phyloP scores from a whole-genome alignment of 2,113 vertebrate genomes.

The Menidia beryllina region DNA sequence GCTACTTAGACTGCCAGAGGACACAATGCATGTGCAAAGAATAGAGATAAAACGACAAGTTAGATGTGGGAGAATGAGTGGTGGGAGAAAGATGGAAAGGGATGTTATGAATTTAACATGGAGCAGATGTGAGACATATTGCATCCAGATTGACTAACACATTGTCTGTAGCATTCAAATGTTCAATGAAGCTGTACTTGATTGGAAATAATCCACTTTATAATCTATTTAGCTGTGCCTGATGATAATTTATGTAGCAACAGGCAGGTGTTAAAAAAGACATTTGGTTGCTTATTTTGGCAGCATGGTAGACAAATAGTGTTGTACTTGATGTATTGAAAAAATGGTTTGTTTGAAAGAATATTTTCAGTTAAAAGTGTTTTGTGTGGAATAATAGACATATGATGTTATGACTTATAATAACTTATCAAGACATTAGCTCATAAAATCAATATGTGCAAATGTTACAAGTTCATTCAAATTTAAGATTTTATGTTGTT shows the following conservation, averaged over 20 bases:
- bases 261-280: neutral
- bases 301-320: neutral
- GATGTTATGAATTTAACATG: constrained; percentile 55
- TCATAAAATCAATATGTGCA: neutral
- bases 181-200: constrained; percentile 29
- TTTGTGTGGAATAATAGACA: no score
- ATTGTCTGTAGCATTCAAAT: constrained; percentile 24
- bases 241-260: neutral
- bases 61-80: constrained; percentile 46
- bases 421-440: no score
- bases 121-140: constrained; percentile 55
- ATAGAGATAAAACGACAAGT: constrained; percentile 63
- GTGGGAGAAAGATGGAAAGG: constrained; percentile 20
- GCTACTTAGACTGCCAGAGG: constrained; percentile 76
- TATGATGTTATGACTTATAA: no score
- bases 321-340: no score
- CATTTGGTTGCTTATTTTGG: constrained; percentile 7
- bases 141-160: constrained; percentile 18
- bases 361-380: no score
- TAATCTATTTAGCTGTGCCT: constrained; percentile 11
- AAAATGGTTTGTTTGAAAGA: no score
- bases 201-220: constrained; percentile 15
- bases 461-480: neutral
- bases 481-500: neutral
- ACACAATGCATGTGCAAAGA: constrained; percentile 63